A percentile compares a stretch with the other conserved stretches of the same genome.
These are phyloP conservation scores for Norana najaformis DNA, from an alignment of 2,888 invertebrate species.

Conservation along the genomic window DNA sequence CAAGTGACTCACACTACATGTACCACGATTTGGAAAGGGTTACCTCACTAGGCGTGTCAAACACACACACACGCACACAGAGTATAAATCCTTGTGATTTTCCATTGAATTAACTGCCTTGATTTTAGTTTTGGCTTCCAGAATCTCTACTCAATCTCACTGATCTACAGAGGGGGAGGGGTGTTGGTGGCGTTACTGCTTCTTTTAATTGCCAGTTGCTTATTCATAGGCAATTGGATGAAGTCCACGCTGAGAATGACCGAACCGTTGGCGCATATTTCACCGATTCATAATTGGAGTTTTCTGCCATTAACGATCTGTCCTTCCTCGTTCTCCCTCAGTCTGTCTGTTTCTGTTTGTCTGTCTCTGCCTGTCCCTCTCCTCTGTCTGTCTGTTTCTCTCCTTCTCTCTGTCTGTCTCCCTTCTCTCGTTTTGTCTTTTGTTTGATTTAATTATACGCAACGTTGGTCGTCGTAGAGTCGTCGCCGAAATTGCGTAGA, in stretches of 20 bases:
- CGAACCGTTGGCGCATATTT: neutral
- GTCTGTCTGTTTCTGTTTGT: neutral
- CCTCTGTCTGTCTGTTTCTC: neutral
- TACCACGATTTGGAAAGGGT: too few relatives aligned
- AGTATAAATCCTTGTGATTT: too few relatives aligned
- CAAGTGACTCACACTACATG: too few relatives aligned
- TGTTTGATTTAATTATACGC: slow-evolving; percentile 13
- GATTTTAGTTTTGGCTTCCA: too few relatives aligned
- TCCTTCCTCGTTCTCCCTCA: neutral
- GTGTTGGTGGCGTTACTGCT: neutral
- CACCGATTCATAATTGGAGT: slow-evolving; percentile 13
- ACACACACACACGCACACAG: too few relatives aligned
- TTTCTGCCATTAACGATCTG: neutral
- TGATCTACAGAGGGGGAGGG: neutral
- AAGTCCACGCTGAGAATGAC: neutral
- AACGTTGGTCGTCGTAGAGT: neutral
- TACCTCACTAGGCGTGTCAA: too few relatives aligned
- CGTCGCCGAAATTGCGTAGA: neutral
- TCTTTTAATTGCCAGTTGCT: neutral
- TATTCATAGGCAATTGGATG: neutral
- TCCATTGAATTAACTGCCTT: too few relatives aligned
- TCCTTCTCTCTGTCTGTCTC: neutral
- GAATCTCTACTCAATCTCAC: too few relatives aligned
- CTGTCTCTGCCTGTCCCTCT: neutral
- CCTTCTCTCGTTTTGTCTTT: neutral